Percentiles rank a stretch among this genome's conserved stretches.
Conservation (phyloP, 2,888 invertebrate genomes). For the Hipparchia sbordonii region DNA sequence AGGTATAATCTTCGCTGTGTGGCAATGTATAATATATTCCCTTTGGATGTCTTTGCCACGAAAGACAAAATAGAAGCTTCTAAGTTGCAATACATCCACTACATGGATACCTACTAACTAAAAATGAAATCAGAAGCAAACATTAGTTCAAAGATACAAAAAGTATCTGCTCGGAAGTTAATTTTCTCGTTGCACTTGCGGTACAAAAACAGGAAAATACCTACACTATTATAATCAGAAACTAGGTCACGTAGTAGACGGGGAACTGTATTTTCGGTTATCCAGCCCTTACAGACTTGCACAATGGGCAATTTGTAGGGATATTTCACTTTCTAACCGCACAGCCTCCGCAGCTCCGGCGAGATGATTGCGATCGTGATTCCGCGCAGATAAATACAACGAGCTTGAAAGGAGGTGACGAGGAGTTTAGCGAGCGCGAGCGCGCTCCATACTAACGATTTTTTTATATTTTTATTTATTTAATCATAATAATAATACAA, state of each 20-base stretch:
- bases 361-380: slow-evolving; percentile 40
- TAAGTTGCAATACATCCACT: no score
- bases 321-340: slow-evolving; percentile 68
- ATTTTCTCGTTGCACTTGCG: slow-evolving; percentile 4
- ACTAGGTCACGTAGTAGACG: not conserved
- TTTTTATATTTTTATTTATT: no score
- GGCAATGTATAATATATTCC: no score
- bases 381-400: slow-evolving; percentile 32
- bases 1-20: no score
- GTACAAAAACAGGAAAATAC: not conserved
- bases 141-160: not conserved
- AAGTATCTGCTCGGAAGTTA: not conserved
- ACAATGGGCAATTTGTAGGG: slow-evolving; percentile 59
- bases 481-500: no score
- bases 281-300: slow-evolving; percentile 46
- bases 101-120: no score
- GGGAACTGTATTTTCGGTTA: not conserved
- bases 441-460: no score
- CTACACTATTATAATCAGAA: not conserved
- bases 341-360: slow-evolving; percentile 24
- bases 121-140: no score
- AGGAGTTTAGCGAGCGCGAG: no score
- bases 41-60: no score
- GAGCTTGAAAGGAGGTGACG: not conserved
- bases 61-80: no score